Conservation (phyloP, 2,797 vertebrate genomes). For the Nothura maculosa region DNA sequence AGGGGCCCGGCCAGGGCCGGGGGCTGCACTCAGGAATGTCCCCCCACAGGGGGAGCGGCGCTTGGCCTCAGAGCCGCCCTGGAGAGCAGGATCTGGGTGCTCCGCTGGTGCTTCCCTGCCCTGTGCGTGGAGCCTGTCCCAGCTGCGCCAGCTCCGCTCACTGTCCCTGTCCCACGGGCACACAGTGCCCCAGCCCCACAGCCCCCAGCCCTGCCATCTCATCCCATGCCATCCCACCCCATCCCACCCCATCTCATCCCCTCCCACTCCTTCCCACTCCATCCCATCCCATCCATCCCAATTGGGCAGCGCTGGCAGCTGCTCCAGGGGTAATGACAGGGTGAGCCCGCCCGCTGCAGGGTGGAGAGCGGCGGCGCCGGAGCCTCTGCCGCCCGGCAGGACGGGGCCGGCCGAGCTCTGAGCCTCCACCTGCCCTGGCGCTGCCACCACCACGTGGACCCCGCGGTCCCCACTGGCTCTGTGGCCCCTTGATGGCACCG, state of each 20-base stretch:
- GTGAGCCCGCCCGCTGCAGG: constrained; percentile 35
- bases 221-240: neutral
- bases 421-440: constrained; percentile 32
- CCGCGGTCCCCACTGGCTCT: neutral
- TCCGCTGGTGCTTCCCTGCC: neutral
- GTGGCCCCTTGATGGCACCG: no score
- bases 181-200: no score
- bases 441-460: constrained; percentile 35
- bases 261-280: no score
- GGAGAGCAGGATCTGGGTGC: neutral
- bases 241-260: neutral
- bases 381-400: constrained; percentile 59
- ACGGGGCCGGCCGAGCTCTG: constrained; percentile 46
- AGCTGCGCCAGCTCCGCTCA: neutral
- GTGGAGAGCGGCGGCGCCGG: neutral
- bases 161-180: neutral
- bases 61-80: no score
- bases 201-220: neutral
- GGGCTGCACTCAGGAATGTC: neutral
- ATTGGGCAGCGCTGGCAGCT: constrained; percentile 37
- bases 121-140: neutral
- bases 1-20: neutral
- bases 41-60: neutral
- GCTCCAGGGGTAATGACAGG: constrained; percentile 48
- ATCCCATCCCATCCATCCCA: no score